These are phyloP conservation scores for Microplitis demolitor DNA, from an alignment of 1,140 invertebrate species.

Conservation along the genomic window DNA sequence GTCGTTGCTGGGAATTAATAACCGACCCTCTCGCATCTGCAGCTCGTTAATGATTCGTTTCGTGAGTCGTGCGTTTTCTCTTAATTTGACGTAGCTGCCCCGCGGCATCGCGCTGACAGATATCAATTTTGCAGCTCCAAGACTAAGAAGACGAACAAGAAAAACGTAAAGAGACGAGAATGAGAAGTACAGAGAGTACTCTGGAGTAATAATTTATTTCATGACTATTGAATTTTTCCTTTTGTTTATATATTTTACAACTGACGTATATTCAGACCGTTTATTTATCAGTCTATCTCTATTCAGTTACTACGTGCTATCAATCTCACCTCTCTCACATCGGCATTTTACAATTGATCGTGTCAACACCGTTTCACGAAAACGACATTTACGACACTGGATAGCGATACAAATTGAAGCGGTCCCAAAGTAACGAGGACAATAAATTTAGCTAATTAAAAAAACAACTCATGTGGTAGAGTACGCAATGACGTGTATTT, in stretches of 20 bases:
- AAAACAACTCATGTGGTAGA: too few species aligned
- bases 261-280: too few species aligned
- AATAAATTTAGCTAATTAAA: too few species aligned
- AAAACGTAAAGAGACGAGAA: conserved; percentile 14
- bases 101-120: conserved; percentile 26
- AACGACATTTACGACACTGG: background rate
- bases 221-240: background rate
- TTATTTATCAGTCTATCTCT: too few species aligned
- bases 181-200: background rate
- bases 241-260: background rate
- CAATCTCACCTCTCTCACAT: too few species aligned
- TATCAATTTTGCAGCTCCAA: conserved; percentile 26
- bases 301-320: too few species aligned
- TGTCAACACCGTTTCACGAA: conserved; percentile 12
- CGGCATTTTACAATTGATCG: background rate
- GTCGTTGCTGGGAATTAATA: conserved; percentile 28
- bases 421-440: too few species aligned
- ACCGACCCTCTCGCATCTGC: conserved; percentile 31
- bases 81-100: conserved; percentile 27
- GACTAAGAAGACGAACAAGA: conserved; percentile 22
- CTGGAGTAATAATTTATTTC: background rate
- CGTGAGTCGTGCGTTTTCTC: conserved; percentile 28
- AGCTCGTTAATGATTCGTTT: conserved; percentile 36
- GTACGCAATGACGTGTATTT: too few species aligned
- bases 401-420: too few species aligned